These are phyloP conservation scores for Parasteatoda lunata DNA, from an alignment of 2,888 invertebrate species.

Conservation along the genomic window DNA sequence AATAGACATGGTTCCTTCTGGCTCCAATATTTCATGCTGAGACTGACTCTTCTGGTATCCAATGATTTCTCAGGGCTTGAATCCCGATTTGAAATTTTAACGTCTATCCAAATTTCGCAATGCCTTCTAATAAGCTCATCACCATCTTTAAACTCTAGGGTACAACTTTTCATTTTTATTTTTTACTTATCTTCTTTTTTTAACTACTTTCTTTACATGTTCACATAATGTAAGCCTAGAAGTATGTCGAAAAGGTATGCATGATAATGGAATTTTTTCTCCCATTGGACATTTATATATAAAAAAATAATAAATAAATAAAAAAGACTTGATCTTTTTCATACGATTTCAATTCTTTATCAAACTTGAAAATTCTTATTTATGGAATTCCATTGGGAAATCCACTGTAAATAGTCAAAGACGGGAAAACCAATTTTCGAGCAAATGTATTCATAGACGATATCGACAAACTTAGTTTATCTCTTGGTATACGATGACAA, in stretches of 20 bases:
- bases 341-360: not conserved
- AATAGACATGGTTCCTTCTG: not conserved
- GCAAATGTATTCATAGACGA: conserved; percentile 17
- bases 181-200: not conserved
- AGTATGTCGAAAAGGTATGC: conserved; percentile 32
- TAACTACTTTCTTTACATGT: not conserved
- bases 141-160: too few species aligned
- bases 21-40: conserved; percentile 62
- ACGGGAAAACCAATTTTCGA: conserved; percentile 1
- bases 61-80: conserved; percentile 50
- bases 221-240: conserved; percentile 26
- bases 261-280: conserved; percentile 30
- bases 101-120: too few species aligned
- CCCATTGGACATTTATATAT: not conserved
- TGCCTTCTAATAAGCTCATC: too few species aligned
- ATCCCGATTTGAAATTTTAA: too few species aligned
- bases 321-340: not conserved
- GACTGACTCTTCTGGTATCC: conserved; percentile 59
- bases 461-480: conserved; percentile 24
- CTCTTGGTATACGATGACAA: not conserved
- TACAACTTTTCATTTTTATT: not conserved
- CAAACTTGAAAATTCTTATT: conserved; percentile 19
- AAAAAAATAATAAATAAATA: too few species aligned
- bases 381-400: conserved; percentile 20
- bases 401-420: conserved; percentile 24